Evolutionary conservation across 2,888 invertebrate species (phyloP).

Genomic region (Chironomus tentans): DNA sequence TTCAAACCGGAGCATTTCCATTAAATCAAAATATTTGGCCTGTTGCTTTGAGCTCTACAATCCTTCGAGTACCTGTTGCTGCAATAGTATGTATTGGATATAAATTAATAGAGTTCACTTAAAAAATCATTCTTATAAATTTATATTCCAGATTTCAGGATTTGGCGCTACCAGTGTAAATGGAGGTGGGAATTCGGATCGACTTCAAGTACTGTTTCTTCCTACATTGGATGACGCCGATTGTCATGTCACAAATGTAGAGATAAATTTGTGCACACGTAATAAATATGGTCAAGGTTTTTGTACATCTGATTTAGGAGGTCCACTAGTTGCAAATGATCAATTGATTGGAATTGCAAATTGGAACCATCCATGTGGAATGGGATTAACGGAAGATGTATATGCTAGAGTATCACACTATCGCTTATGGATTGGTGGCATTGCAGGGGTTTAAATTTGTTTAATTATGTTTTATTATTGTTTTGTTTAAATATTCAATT

Average conservation of each 20-base stretch:
- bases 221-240: not conserved
- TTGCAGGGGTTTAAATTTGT: not conserved
- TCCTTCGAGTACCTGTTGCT: not conserved
- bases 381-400: not conserved
- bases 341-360: not conserved
- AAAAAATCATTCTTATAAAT: not conserved
- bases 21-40: not conserved
- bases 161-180: not conserved
- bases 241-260: too few relatives aligned
- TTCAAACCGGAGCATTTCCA: not conserved
- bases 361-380: not conserved
- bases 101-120: too few relatives aligned
- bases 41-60: not conserved
- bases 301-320: not conserved
- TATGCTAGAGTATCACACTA: not conserved
- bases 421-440: not conserved
- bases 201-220: not conserved
- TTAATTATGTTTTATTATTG: too few relatives aligned
- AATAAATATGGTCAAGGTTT: not conserved
- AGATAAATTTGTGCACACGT: not conserved
- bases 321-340: not conserved
- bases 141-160: not conserved
- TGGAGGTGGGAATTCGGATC: not conserved
- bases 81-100: not conserved
- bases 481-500: too few relatives aligned